Percentiles rank a stretch among this genome's conserved stretches.
Conservation (phyloP, 2,113 vertebrate genomes). For the Xiphorhynchus elegans region DNA sequence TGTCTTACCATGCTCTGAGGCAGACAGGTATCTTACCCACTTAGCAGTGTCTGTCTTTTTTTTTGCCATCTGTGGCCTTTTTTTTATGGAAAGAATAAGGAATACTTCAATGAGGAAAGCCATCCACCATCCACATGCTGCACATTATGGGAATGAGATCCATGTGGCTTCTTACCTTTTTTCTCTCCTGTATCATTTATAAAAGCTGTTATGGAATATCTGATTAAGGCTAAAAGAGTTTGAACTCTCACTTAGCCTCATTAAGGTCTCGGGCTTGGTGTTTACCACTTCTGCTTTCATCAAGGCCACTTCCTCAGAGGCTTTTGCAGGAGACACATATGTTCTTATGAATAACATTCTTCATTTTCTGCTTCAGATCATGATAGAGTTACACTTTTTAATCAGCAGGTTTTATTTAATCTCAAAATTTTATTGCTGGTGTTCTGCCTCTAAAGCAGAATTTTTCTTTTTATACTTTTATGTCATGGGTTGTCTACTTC, state of each 20-base stretch:
- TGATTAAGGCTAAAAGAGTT: conserved; percentile 24
- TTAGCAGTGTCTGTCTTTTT: neutral
- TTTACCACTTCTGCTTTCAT: conserved; percentile 19
- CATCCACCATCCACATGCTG: neutral
- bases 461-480: neutral
- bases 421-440: neutral
- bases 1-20: neutral
- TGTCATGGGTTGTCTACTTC: neutral
- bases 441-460: neutral
- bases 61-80: neutral
- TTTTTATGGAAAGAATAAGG: neutral
- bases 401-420: conserved; percentile 32
- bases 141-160: neutral
- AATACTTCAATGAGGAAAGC: neutral
- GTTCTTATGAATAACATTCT: neutral
- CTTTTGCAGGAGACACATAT: neutral
- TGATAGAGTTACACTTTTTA: neutral
- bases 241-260: conserved; percentile 20
- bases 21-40: neutral
- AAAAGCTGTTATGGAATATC: conserved; percentile 3
- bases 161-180: neutral
- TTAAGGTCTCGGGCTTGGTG: conserved; percentile 1
- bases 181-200: neutral
- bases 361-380: conserved; percentile 10
- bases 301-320: neutral